phyloP scores from a whole-genome alignment of 2,797 vertebrate species.

The Pagetopsis macropterus region DNA sequence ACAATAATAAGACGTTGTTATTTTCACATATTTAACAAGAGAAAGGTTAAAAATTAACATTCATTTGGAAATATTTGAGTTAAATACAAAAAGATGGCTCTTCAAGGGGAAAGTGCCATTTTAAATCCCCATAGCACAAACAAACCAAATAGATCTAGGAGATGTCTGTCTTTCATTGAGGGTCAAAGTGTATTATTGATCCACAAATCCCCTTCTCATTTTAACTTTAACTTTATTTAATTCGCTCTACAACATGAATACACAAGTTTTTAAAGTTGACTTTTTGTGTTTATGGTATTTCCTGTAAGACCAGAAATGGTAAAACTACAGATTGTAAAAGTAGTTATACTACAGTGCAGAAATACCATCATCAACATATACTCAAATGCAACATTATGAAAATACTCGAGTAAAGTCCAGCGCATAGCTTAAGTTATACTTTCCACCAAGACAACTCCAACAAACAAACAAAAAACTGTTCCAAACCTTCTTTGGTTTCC shows the following conservation, averaged over 20 bases:
- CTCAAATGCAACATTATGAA: too few species aligned
- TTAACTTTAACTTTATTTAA: neutral
- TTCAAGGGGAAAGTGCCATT: neutral
- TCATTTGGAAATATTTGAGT: neutral
- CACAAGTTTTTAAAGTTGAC: neutral
- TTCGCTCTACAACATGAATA: neutral
- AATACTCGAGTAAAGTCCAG: too few species aligned
- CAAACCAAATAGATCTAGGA: neutral
- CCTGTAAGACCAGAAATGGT: too few species aligned
- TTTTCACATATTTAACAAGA: neutral
- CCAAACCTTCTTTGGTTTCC: conserved; percentile 70
- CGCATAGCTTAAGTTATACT: too few species aligned
- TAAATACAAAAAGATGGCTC: neutral
- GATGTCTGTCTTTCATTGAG: neutral
- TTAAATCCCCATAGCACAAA: neutral
- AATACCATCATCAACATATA: too few species aligned
- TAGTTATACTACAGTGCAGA: too few species aligned
- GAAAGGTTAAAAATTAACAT: neutral
- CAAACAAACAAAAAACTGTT: too few species aligned
- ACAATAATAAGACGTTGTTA: neutral
- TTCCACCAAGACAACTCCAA: neutral
- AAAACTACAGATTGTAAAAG: too few species aligned
- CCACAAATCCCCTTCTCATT: neutral
- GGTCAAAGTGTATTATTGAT: neutral
- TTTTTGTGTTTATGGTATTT: neutral